Percentiles rank a stretch among this genome's conserved stretches.
These are phyloP conservation scores for Saguinus imperator DNA, from an alignment of 2,113 vertebrate genomes.

Conservation along the genomic window DNA sequence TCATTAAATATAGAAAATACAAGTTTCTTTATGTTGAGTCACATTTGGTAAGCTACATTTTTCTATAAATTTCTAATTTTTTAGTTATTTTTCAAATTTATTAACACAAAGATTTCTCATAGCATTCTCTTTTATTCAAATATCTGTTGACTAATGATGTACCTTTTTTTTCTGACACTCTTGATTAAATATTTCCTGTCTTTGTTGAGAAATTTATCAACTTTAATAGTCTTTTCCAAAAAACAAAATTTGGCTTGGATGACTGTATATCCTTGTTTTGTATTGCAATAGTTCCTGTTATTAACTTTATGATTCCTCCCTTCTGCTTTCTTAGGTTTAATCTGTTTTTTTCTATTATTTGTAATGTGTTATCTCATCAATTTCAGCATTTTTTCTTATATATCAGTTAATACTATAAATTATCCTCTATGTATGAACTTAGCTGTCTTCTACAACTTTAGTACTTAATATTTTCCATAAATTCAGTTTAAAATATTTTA, in stretches of 20 bases:
- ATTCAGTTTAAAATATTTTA: neutral
- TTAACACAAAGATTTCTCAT: neutral
- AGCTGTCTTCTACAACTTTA: neutral
- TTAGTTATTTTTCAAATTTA: neutral
- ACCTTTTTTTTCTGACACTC: neutral
- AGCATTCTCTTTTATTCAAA: neutral
- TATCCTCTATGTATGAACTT: neutral
- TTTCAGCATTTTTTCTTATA: neutral
- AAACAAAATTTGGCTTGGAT: neutral
- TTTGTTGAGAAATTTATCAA: neutral
- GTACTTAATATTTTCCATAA: neutral
- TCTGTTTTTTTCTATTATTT: neutral
- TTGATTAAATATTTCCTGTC: neutral
- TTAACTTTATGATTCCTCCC: neutral
- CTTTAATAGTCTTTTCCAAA: neutral
- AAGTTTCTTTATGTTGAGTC: neutral
- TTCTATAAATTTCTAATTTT: neutral
- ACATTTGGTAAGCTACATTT: neutral
- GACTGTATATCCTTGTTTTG: neutral
- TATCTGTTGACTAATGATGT: neutral
- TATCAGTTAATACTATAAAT: neutral
- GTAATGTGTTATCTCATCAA: neutral
- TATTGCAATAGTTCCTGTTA: neutral
- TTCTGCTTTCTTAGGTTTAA: neutral
- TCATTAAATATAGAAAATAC: neutral